Evolutionary conservation across 2,888 invertebrate genomes (phyloP).

Genomic region (Dicranocentrus wangi): DNA sequence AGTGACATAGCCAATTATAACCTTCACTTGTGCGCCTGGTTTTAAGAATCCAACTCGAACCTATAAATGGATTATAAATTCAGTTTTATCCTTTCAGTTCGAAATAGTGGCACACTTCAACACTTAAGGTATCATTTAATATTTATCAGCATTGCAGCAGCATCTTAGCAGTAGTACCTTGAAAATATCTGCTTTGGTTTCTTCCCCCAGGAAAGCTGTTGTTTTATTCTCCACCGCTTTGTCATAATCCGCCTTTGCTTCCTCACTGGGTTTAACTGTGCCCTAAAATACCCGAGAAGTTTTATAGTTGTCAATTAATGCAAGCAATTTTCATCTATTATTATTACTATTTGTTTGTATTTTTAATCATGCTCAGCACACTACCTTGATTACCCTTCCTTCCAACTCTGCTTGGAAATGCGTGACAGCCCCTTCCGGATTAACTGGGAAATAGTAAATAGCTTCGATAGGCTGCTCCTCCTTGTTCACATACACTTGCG

Average conservation of each 20-base stretch:
- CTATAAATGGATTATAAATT: not conserved
- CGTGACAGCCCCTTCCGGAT: constrained; percentile 70
- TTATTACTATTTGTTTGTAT: not conserved
- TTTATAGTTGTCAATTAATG: not conserved
- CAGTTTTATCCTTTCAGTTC: not conserved
- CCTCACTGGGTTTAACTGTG: constrained; percentile 67
- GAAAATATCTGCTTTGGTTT: constrained; percentile 71
- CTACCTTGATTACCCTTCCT: constrained; percentile 64
- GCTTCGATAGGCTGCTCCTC: constrained; percentile 72
- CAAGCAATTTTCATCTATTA: not conserved
- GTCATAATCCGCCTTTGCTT: constrained; percentile 70
- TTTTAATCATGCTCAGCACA: not conserved
- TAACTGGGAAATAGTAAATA: constrained; percentile 71
- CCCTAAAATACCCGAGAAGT: constrained; percentile 52
- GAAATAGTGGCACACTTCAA: not conserved
- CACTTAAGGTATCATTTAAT: not conserved
- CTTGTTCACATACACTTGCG: constrained; percentile 70
- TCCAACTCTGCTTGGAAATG: constrained; percentile 70
- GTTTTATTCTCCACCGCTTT: constrained; percentile 66
- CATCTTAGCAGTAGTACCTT: constrained; percentile 55
- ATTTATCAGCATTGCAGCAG: not conserved
- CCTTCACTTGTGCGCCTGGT: constrained; percentile 70
- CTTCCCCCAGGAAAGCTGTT: constrained; percentile 69
- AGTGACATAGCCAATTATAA: constrained; percentile 70
- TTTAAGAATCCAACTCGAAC: constrained; percentile 69